phyloP scores from a whole-genome alignment of 2,113 vertebrate genomes.

The Megaptera novaeangliae region DNA sequence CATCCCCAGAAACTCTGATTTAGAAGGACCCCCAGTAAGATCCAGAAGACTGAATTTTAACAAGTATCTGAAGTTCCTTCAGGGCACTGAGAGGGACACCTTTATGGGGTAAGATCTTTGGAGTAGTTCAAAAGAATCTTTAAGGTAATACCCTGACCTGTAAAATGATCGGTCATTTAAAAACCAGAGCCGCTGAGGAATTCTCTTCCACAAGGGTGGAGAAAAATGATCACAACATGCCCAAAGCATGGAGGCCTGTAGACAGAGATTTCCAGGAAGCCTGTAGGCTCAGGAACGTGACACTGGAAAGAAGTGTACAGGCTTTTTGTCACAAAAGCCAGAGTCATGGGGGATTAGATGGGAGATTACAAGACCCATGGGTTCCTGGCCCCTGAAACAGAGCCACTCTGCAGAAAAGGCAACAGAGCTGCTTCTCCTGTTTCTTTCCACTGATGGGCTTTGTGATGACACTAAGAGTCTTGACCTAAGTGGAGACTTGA shows the following conservation, averaged over 20 bases:
- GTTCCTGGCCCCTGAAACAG: background rate
- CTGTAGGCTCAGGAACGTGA: background rate
- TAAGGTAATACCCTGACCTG: background rate
- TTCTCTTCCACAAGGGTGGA: background rate
- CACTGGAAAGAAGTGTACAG: background rate
- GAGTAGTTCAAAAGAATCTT: background rate
- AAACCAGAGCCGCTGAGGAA: background rate
- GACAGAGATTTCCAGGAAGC: background rate
- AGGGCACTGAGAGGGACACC: background rate
- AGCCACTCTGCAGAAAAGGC: background rate
- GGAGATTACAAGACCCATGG: background rate
- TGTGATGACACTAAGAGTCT: background rate
- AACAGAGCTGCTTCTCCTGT: background rate
- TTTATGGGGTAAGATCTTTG: background rate
- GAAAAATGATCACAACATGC: background rate
- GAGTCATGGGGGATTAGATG: background rate
- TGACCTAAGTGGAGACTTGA: background rate
- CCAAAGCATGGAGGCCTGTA: background rate
- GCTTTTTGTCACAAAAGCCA: background rate
- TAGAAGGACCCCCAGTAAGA: background rate
- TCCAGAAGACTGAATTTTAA: background rate
- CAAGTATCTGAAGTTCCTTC: background rate
- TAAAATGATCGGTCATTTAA: background rate
- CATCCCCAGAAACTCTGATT: background rate
- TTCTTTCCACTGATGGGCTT: background rate